Percentiles rank a stretch among this genome's conserved stretches.
Evolutionary conservation across 1,140 invertebrate genomes (phyloP).

Genomic region (Drosophila serrata): DNA sequence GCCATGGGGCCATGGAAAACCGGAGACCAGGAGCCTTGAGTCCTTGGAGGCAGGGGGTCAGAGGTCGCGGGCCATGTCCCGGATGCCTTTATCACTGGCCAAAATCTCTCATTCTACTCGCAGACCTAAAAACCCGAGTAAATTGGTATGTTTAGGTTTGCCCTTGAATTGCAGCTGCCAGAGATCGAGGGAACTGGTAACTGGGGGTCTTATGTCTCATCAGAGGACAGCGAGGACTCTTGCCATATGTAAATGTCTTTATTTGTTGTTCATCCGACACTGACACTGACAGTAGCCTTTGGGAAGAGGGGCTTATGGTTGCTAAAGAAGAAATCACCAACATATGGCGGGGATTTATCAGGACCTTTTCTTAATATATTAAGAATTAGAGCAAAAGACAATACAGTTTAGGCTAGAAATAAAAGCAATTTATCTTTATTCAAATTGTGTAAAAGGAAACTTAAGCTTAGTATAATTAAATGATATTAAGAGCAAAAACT

Average conservation of each 20-base stretch:
- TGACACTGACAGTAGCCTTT: slow-evolving; percentile 22
- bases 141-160: slow-evolving; percentile 71
- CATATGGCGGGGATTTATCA: slow-evolving; percentile 26
- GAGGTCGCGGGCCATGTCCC: slow-evolving; percentile 36
- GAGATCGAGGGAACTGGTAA: background rate
- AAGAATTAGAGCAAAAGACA: background rate
- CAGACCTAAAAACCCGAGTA: slow-evolving; percentile 45
- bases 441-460: background rate
- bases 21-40: slow-evolving; percentile 13
- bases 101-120: slow-evolving; percentile 57
- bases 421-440: background rate
- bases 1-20: slow-evolving; percentile 26
- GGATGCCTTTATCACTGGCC: slow-evolving; percentile 53
- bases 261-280: slow-evolving; percentile 57
- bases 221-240: slow-evolving; percentile 19
- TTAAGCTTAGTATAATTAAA: background rate
- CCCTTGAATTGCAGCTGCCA: slow-evolving; percentile 46
- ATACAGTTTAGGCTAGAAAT: background rate
- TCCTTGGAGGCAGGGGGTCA: slow-evolving; percentile 3
- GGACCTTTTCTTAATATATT: background rate
- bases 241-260: slow-evolving; percentile 67
- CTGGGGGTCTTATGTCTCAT: slow-evolving; percentile 16
- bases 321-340: slow-evolving; percentile 14
- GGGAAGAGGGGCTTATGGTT: background rate
- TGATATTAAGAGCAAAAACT: too few relatives aligned